Percentiles rank a stretch among this genome's conserved stretches.
Evolutionary conservation across 2,113 vertebrate genomes (phyloP).

Genomic region (Smithornis capensis): DNA sequence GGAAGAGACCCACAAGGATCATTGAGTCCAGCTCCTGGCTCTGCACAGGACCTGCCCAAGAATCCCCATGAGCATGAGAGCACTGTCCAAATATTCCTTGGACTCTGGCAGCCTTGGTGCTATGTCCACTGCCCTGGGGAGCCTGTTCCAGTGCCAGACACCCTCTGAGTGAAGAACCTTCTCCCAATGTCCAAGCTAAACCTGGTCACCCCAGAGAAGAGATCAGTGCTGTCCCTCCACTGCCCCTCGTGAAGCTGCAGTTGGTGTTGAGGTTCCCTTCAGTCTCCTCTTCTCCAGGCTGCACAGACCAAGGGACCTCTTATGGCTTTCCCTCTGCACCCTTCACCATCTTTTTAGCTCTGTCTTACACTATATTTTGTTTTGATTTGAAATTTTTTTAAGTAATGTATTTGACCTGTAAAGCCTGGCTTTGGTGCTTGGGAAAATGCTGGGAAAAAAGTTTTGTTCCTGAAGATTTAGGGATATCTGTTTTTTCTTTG

Average conservation of each 20-base stretch:
- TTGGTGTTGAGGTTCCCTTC: background rate
- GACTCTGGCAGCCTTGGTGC: background rate
- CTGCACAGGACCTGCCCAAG: background rate
- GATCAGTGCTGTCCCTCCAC: background rate
- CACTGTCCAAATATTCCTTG: background rate
- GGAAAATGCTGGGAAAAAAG: background rate
- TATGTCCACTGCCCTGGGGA: background rate
- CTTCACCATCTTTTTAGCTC: background rate
- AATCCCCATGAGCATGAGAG: background rate
- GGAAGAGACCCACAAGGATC: too few species aligned
- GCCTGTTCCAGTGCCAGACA: background rate
- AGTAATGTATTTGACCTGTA: background rate
- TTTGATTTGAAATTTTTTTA: background rate
- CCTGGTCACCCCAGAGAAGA: background rate
- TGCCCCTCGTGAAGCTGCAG: background rate
- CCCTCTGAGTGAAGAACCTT: background rate
- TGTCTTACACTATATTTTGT: background rate
- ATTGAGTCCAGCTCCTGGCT: too few species aligned
- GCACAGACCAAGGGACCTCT: too few species aligned
- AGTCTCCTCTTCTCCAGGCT: background rate
- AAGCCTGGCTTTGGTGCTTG: background rate
- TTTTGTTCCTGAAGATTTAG: background rate
- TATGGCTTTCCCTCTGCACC: background rate
- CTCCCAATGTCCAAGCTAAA: background rate
- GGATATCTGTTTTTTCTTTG: background rate